phyloP scores from a whole-genome alignment of 2,888 invertebrate genomes.

The Asteroscopus sphinx region DNA sequence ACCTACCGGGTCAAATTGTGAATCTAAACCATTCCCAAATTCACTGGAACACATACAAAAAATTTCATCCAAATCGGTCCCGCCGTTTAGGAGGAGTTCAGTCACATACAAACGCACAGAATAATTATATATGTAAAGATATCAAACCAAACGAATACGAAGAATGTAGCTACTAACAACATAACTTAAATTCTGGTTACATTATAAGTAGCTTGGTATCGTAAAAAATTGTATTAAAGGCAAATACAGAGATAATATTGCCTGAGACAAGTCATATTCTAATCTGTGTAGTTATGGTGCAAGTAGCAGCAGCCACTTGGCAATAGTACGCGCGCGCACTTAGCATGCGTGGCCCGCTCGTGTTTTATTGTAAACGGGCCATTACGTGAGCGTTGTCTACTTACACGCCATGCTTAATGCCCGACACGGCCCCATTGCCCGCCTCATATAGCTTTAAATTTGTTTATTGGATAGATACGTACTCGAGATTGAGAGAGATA shows the following conservation, averaged over 20 bases:
- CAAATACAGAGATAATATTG: slow-evolving; percentile 4
- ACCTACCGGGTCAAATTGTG: too few relatives aligned
- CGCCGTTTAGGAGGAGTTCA: too few relatives aligned
- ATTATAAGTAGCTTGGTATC: too few relatives aligned
- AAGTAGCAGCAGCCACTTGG: not conserved
- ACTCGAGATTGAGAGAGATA: not conserved
- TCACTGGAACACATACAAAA: too few relatives aligned
- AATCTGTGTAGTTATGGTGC: slow-evolving; percentile 17
- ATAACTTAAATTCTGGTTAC: too few relatives aligned
- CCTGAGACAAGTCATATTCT: not conserved
- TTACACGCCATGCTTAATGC: slow-evolving; percentile 19
- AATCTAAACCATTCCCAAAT: too few relatives aligned
- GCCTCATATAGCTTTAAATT: slow-evolving; percentile 8
- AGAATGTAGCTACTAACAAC: too few relatives aligned
- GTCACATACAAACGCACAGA: too few relatives aligned
- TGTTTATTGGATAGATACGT: slow-evolving; percentile 6
- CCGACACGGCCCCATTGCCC: slow-evolving; percentile 6
- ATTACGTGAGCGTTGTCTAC: slow-evolving; percentile 16
- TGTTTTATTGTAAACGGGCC: slow-evolving; percentile 8
- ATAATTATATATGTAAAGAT: too few relatives aligned
- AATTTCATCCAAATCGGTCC: too few relatives aligned
- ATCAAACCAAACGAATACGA: too few relatives aligned
- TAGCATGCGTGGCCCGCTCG: slow-evolving; percentile 7
- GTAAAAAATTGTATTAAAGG: too few relatives aligned
- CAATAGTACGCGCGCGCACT: slow-evolving; percentile 8